Evolutionary conservation across 2,888 invertebrate genomes (phyloP).

Genomic region (Macrosiphum euphorbiae): DNA sequence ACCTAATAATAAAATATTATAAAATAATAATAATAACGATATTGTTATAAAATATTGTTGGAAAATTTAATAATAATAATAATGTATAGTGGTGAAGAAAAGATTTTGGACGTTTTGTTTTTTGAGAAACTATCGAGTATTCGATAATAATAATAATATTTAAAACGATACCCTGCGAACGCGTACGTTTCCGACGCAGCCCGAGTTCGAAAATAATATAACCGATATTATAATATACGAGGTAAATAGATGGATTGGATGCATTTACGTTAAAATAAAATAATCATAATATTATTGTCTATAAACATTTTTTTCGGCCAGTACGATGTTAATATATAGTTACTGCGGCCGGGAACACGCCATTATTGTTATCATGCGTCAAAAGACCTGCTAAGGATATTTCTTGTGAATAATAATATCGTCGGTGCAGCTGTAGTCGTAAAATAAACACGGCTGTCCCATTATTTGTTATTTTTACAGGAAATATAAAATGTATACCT

Average conservation of each 20-base stretch:
- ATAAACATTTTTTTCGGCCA: background rate
- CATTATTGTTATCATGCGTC: background rate
- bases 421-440: conserved; percentile 5
- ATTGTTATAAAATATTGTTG: no score
- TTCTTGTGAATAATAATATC: background rate
- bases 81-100: no score
- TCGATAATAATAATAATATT: no score
- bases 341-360: background rate
- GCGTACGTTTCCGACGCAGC: background rate
- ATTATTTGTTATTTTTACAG: conserved; percentile 12
- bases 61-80: no score
- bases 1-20: background rate
- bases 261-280: background rate
- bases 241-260: background rate
- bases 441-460: conserved; percentile 8
- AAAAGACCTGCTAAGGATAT: background rate
- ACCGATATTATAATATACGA: background rate
- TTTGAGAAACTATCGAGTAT: no score
- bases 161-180: background rate
- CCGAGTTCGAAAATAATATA: background rate
- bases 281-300: background rate
- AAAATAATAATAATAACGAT: background rate
- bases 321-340: background rate
- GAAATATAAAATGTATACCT: conserved; percentile 5
- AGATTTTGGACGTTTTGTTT: no score